These are phyloP conservation scores for Nymphicus hollandicus DNA, from an alignment of 2,113 vertebrate genomes.

Conservation along the genomic window DNA sequence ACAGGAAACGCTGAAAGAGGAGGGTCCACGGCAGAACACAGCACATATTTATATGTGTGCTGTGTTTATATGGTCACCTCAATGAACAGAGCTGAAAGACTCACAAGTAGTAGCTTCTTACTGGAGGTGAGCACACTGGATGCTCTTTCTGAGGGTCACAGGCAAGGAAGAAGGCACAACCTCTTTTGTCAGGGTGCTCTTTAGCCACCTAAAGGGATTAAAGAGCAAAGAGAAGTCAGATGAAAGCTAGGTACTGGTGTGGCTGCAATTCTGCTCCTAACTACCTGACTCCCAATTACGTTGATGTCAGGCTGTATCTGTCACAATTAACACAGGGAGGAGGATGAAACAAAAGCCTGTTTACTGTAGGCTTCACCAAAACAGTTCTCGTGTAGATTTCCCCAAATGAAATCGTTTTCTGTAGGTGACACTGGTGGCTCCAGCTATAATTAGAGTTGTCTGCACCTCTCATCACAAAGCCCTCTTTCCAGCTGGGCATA, in stretches of 20 bases:
- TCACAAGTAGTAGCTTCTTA: neutral
- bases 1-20: neutral
- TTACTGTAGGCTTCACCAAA: neutral
- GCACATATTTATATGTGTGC: neutral
- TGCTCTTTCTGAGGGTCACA: neutral
- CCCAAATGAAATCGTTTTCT: neutral
- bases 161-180: neutral
- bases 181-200: neutral
- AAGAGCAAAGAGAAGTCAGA: constrained; percentile 23
- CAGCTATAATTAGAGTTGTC: neutral
- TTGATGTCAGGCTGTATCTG: constrained; percentile 22
- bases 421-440: neutral
- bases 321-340: neutral
- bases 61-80: neutral
- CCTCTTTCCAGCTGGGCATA: neutral
- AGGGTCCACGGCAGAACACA: neutral
- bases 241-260: constrained; percentile 35
- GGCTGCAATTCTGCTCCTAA: constrained; percentile 21
- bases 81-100: neutral
- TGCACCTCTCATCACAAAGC: neutral
- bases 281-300: constrained; percentile 31
- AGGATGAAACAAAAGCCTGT: constrained; percentile 27
- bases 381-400: neutral
- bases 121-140: neutral
- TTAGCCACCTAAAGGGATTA: constrained; percentile 29